Percentiles rank a stretch among this genome's conserved stretches.
Evolutionary conservation across 1,140 invertebrate species (phyloP).

Genomic region (Stenopsyche tienmushanensis): DNA sequence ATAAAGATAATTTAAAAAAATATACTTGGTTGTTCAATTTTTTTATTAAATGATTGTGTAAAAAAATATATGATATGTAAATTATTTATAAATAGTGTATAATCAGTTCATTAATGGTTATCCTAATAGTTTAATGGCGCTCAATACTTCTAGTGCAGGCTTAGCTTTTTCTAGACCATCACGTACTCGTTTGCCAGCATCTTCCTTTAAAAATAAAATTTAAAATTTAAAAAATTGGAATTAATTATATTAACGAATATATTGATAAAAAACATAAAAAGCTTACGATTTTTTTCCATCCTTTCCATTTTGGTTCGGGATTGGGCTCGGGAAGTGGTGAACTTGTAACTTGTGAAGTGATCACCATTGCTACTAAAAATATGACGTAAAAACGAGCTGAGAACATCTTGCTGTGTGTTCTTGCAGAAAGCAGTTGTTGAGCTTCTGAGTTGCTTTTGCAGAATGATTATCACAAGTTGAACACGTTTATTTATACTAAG

Average conservation of each 20-base stretch:
- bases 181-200: constrained; percentile 2
- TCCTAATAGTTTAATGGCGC: constrained; percentile 38
- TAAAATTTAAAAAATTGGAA: background rate
- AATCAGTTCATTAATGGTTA: too few relatives aligned
- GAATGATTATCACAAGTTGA: too few relatives aligned
- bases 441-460: too few relatives aligned
- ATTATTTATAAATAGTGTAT: too few relatives aligned
- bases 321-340: constrained; percentile 28
- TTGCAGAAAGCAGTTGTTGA: too few relatives aligned
- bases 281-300: constrained; percentile 39
- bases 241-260: background rate
- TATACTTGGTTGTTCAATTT: background rate
- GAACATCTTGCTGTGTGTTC: constrained; percentile 22
- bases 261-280: constrained; percentile 5
- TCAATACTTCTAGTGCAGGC: constrained; percentile 29
- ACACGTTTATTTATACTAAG: too few relatives aligned
- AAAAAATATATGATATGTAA: too few relatives aligned
- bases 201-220: constrained; percentile 16
- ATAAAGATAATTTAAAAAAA: background rate
- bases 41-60: background rate
- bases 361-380: constrained; percentile 2
- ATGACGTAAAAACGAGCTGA: constrained; percentile 1
- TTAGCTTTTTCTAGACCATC: constrained; percentile 14
- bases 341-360: background rate
- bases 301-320: constrained; percentile 29